Conservation (phyloP, 2,888 invertebrate genomes). For the Axea sp. region DNA sequence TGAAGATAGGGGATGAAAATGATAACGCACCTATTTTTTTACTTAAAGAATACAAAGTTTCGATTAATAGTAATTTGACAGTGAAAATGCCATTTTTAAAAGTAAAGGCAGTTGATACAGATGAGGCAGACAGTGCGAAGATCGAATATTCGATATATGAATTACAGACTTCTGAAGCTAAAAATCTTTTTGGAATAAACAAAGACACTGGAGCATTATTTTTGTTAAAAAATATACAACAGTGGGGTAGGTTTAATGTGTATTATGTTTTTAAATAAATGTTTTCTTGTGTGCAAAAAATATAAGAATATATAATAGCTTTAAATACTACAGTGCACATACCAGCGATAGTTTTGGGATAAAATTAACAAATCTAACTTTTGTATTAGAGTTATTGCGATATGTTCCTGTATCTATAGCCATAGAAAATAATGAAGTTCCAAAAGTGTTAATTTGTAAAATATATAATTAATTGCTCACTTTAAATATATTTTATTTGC, state of each 20-base stretch:
- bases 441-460: no score
- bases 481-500: no score
- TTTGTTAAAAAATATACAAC: constrained; percentile 83
- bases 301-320: no score
- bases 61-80: constrained; percentile 83
- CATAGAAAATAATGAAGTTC: no score
- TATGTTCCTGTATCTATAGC: no score
- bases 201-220: constrained; percentile 87
- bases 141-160: constrained; percentile 90
- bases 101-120: constrained; percentile 88
- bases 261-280: no score
- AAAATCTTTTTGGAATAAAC: constrained; percentile 88
- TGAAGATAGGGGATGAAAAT: constrained; percentile 90
- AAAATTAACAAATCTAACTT: no score
- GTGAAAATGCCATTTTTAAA: constrained; percentile 82
- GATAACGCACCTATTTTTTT: constrained; percentile 90
- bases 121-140: constrained; percentile 86
- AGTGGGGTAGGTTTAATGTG: constrained; percentile 79
- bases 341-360: no score
- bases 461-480: no score
- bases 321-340: no score
- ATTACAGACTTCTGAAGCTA: constrained; percentile 81
- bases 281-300: no score
- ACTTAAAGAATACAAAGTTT: constrained; percentile 88
- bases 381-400: no score